Percentiles rank a stretch among this genome's conserved stretches.
These are phyloP conservation scores for Aurelia aurita DNA, from an alignment of 30 jellyfish, hydroid and myxozoan species.

Conservation along the genomic window DNA sequence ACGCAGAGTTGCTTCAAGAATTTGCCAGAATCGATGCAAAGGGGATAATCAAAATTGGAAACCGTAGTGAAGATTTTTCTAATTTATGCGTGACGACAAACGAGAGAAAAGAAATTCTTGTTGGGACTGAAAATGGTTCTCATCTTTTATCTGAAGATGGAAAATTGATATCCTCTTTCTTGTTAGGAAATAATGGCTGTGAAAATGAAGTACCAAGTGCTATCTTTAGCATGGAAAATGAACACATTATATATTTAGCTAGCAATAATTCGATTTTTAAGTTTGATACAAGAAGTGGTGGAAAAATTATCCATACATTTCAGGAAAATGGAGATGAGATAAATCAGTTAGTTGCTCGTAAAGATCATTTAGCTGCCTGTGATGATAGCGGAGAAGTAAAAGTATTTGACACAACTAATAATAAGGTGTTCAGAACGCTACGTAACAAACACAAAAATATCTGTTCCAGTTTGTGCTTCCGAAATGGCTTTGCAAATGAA, in stretches of 20 bases:
- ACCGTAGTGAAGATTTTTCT: conserved; percentile 13
- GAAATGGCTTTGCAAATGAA: conserved; percentile 35
- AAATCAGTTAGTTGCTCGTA: conserved; percentile 56
- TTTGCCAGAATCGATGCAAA: too few species aligned
- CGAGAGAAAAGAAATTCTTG: conserved; percentile 49
- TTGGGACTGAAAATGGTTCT: conserved; percentile 92
- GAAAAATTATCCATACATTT: conserved; percentile 11
- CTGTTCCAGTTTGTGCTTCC: conserved; percentile 77
- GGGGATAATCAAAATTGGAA: too few species aligned
- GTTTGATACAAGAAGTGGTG: conserved; percentile 60
- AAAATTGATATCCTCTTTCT: conserved; percentile 18
- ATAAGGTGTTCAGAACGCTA: conserved; percentile 67
- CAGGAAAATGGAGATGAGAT: conserved; percentile 86
- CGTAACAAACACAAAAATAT: conserved; percentile 88
- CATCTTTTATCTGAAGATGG: conserved; percentile 39
- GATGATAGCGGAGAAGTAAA: conserved; percentile 95
- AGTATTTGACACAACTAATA: conserved; percentile 64
- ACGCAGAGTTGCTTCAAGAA: too few species aligned
- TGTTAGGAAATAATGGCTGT: background rate
- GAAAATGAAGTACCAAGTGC: conserved; percentile 73
- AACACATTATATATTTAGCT: conserved; percentile 42
- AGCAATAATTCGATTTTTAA: conserved; percentile 19
- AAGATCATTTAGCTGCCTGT: conserved; percentile 71
- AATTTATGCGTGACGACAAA: conserved; percentile 50
- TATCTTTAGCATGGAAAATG: conserved; percentile 15